Percentiles rank a stretch among this genome's conserved stretches.
Conservation (phyloP, 2,113 vertebrate genomes). For the Misgurnus anguillicaudatus region DNA sequence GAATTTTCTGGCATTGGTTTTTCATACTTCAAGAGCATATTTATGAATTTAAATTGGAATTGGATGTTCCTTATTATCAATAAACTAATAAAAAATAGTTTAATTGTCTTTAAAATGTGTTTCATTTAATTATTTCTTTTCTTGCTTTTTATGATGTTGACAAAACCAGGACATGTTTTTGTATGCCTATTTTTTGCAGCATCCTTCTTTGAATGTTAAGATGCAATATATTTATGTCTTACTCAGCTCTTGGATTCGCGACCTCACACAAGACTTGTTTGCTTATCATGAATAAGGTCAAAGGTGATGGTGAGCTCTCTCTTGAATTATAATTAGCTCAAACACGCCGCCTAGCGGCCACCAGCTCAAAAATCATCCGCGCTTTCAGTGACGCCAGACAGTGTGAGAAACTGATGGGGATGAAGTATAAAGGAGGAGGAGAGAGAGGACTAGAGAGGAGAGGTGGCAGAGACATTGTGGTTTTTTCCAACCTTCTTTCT, state of each 20-base stretch:
- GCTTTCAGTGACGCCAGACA: conserved; percentile 35
- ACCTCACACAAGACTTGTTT: not conserved
- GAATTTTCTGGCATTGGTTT: too few relatives aligned
- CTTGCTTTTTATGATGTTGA: too few relatives aligned
- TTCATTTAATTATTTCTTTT: too few relatives aligned
- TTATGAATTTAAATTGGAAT: too few relatives aligned
- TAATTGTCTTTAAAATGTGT: too few relatives aligned
- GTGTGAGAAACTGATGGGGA: conserved; percentile 38
- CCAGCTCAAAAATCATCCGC: conserved; percentile 15
- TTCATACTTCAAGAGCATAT: too few relatives aligned
- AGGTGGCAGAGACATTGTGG: conserved; percentile 47
- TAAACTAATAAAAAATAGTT: too few relatives aligned
- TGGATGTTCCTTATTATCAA: too few relatives aligned
- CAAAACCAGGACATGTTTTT: too few relatives aligned
- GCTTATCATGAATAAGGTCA: conserved; percentile 2
- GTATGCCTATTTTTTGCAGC: too few relatives aligned
- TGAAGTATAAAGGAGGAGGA: conserved; percentile 41
- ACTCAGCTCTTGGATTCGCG: not conserved
- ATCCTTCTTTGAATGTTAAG: not conserved
- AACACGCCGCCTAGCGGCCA: conserved; percentile 59
- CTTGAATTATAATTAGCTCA: conserved; percentile 54
- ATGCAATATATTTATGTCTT: not conserved
- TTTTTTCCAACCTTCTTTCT: conserved; percentile 54
- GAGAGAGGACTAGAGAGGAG: conserved; percentile 38
- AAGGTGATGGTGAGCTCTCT: not conserved